These are phyloP conservation scores for Drosophila leontia DNA, from an alignment of 1,140 invertebrate genomes.

Conservation along the genomic window DNA sequence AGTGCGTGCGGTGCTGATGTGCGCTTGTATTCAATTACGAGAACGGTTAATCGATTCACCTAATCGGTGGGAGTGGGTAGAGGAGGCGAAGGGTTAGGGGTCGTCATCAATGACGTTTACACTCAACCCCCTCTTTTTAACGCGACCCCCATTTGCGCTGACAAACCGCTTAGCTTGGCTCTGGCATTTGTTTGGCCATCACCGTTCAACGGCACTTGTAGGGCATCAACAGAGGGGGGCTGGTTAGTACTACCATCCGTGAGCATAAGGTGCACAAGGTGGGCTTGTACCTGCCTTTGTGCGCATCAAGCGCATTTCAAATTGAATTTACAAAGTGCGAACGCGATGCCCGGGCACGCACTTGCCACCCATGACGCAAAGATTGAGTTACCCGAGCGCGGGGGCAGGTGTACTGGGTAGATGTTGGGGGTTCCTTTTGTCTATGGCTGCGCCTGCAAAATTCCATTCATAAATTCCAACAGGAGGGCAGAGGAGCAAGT, in stretches of 20 bases:
- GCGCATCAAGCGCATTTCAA: conserved; percentile 70
- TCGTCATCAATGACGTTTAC: conserved; percentile 45
- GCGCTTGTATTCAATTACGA: conserved; percentile 48
- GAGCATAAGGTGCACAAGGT: conserved; percentile 26
- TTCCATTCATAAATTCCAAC: conserved; percentile 68
- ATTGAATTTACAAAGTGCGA: conserved; percentile 72
- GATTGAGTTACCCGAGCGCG: conserved; percentile 33
- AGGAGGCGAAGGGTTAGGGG: background rate
- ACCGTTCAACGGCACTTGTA: conserved; percentile 58
- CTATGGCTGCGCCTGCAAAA: conserved; percentile 9
- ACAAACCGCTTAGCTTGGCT: conserved; percentile 60
- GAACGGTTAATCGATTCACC: conserved; percentile 51
- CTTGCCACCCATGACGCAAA: conserved; percentile 36
- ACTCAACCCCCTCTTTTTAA: background rate
- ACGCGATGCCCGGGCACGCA: conserved; percentile 51
- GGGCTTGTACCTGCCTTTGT: conserved; percentile 50
- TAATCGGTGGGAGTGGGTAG: conserved; percentile 13
- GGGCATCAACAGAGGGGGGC: conserved; percentile 45
- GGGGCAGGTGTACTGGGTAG: conserved; percentile 9
- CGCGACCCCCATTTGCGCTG: conserved; percentile 34
- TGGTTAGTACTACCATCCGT: background rate
- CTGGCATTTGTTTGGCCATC: conserved; percentile 64
- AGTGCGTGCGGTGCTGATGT: conserved; percentile 13
- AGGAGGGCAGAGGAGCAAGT: background rate
- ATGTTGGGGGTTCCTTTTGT: conserved; percentile 3